Evolutionary conservation across 2,797 vertebrate genomes (phyloP).

Genomic region (Staurois parvus): DNA sequence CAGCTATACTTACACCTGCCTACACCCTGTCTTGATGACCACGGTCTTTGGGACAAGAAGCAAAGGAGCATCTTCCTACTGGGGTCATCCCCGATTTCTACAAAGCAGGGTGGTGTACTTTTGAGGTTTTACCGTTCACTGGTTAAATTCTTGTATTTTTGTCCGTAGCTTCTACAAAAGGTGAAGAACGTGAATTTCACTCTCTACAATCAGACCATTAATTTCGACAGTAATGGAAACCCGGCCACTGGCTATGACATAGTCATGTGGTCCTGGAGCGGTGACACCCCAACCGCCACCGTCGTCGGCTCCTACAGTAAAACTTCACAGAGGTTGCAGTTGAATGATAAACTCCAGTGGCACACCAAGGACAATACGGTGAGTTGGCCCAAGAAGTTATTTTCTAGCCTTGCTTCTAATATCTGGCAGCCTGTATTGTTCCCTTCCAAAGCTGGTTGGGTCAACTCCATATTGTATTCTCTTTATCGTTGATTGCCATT

Average conservation of each 20-base stretch:
- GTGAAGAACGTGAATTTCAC: slow-evolving; percentile 82
- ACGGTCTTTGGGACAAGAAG: too few species aligned
- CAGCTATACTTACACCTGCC: too few species aligned
- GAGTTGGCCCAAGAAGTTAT: background rate
- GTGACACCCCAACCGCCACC: background rate
- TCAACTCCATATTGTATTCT: background rate
- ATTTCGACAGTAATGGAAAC: slow-evolving; percentile 78
- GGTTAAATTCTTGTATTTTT: background rate
- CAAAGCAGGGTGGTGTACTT: too few species aligned
- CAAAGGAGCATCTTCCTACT: too few species aligned
- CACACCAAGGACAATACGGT: slow-evolving; percentile 49
- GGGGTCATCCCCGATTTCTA: too few species aligned
- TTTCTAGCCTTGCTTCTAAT: background rate
- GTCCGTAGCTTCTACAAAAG: slow-evolving; percentile 79
- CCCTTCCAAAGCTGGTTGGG: background rate
- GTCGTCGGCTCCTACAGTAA: slow-evolving; percentile 44
- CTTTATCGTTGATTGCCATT: background rate
- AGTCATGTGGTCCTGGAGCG: slow-evolving; percentile 77
- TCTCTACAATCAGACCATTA: slow-evolving; percentile 73
- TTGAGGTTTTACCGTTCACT: too few species aligned
- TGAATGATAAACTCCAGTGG: slow-evolving; percentile 18
- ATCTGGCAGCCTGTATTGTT: background rate
- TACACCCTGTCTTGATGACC: too few species aligned
- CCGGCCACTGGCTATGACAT: slow-evolving; percentile 74
- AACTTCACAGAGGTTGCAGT: background rate